Base-by-base conservation (phyloP, 2,888 invertebrate genomes). In the Lasioglossum zephyrum region DNA sequence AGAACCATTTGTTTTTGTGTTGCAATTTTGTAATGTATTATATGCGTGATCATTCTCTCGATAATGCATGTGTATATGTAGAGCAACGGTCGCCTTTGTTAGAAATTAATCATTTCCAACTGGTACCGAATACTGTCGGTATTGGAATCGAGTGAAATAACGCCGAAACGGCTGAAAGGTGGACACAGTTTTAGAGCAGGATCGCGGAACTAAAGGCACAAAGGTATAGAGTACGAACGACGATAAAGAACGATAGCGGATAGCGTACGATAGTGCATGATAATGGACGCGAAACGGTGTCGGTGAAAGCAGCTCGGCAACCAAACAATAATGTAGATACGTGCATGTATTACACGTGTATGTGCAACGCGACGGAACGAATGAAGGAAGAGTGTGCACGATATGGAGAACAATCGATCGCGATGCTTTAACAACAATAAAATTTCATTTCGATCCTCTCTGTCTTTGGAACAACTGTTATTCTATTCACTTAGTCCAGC, bases 291-390 rank as follows among this genome's bases (percentile, higher is more conserved):
- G 44, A 26, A 57, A 73, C 18, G 44, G 31, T 82, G 39, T 31
- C 41, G 69, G 53, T n/a, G 74, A 44, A 70, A 74, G 39, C 70
- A 80, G n/a, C 73, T 39, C n/a, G 73, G n/a, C 73, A 74, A 53
- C 16, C 16, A 60, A 70, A 75, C 70, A 57, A 74, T 70, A 82
- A 79, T 2, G n/a, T 53, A 49, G n/a, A 9, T 44, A 44, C 26
- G 8, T 13, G 26, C 22, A 18, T 70, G 18, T 18, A 16, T 4
- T 63, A 18, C 63, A 18, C 13, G 53, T 57, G 4, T 39, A 13
- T 18, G 8, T 70, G 6, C 31, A 63, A 11, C 8, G 11, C 22
- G 47, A 44, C 18, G 22, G 1, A 69, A 39, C 69, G 69, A 39
- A 69, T 11, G 39, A 69, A 18, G 8, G 63, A 31, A 31, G 31